phyloP scores from a whole-genome alignment of 2,113 vertebrate species.

The Tricholaema leucomelas region DNA sequence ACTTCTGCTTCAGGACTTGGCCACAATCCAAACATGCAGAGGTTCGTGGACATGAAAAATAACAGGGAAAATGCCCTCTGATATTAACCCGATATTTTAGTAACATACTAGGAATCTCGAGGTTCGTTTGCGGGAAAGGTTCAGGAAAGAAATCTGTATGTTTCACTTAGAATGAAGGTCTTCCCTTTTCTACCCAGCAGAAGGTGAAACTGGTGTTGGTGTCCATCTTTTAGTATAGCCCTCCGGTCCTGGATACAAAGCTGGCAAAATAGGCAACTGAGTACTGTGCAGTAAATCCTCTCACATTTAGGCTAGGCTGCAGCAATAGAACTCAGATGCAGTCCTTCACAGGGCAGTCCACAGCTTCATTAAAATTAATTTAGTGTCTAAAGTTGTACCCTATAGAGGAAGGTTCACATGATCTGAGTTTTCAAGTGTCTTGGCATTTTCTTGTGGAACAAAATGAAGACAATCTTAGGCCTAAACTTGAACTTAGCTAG shows the following conservation, averaged over 20 bases:
- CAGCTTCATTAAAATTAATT: not conserved
- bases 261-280: not conserved
- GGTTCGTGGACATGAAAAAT: slow-evolving; percentile 45
- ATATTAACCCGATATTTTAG: slow-evolving; percentile 40
- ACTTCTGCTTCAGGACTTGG: slow-evolving; percentile 55
- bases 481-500: not conserved
- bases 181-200: not conserved
- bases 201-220: not conserved
- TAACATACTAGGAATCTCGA: not conserved
- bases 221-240: not conserved
- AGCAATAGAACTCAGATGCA: not conserved
- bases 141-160: not conserved
- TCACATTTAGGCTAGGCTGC: rapidly evolving
- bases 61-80: slow-evolving; percentile 44
- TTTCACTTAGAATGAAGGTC: not conserved
- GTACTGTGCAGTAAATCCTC: not conserved
- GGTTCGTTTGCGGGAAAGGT: slow-evolving; percentile 2
- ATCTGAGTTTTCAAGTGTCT: not conserved
- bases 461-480: not conserved
- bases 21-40: slow-evolving; percentile 43
- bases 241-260: not conserved
- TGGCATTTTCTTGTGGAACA: not conserved
- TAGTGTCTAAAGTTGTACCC: not conserved
- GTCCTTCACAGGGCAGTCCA: not conserved
- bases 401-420: not conserved